These are phyloP conservation scores for Quadriops clusia DNA, from an alignment of 2,888 invertebrate species.

Conservation along the genomic window DNA sequence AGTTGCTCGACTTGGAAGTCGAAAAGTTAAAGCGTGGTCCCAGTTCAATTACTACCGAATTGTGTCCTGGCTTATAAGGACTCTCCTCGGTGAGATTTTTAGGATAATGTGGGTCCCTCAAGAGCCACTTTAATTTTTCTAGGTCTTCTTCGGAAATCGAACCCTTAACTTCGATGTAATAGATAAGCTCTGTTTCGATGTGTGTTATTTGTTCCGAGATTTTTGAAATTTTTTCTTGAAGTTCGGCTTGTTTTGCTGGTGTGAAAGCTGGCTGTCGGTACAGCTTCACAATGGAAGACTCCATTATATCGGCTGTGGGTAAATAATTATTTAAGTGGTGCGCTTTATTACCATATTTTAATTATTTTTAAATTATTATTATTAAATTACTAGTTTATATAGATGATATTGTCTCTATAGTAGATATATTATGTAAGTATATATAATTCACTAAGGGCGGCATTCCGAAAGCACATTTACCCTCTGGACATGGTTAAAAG, in stretches of 20 bases:
- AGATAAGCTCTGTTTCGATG: conserved; percentile 66
- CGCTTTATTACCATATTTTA: too few relatives aligned
- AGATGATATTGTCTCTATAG: too few relatives aligned
- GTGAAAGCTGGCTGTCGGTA: conserved; percentile 51
- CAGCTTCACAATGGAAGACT: conserved; percentile 43
- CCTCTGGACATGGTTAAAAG: too few relatives aligned
- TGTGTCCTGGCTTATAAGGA: conserved; percentile 34
- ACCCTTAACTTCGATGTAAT: conserved; percentile 56
- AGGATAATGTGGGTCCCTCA: conserved; percentile 57
- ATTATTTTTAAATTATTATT: too few relatives aligned
- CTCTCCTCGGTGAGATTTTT: conserved; percentile 45
- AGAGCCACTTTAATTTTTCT: conserved; percentile 61
- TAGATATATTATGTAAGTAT: too few relatives aligned
- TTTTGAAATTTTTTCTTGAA: conserved; percentile 37
- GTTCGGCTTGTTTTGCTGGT: conserved; percentile 45
- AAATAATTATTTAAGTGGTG: too few relatives aligned
- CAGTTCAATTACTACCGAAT: conserved; percentile 62
- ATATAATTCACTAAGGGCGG: too few relatives aligned
- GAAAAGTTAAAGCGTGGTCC: conserved; percentile 92
- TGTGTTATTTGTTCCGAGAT: too few relatives aligned
- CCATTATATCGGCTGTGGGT: too few relatives aligned
- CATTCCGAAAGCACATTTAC: too few relatives aligned
- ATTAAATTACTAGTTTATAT: too few relatives aligned
- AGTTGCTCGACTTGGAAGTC: conserved; percentile 92
- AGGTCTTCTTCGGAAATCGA: conserved; percentile 47